Evolutionary conservation across 2,888 invertebrate species (phyloP).

Genomic region (Drosophila hamatofila): DNA sequence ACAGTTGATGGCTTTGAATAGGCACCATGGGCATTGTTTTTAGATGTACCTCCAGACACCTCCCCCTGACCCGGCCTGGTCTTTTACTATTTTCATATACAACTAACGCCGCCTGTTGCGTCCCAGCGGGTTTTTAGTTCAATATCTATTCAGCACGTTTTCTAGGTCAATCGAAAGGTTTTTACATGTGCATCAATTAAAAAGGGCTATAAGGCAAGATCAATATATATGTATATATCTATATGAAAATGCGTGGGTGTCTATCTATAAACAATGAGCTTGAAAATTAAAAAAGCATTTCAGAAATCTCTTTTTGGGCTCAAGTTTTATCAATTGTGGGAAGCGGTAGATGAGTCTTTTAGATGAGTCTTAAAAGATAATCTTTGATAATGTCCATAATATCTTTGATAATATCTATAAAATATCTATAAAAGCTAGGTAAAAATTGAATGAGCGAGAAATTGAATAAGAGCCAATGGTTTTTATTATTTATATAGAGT

Average conservation of each 20-base stretch:
- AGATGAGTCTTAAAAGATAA: too few species aligned
- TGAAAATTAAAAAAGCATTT: constrained; percentile 7
- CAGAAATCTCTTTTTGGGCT: background rate
- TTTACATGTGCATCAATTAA: constrained; percentile 72
- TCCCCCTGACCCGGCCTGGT: background rate
- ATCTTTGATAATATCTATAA: background rate
- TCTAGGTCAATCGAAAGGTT: constrained; percentile 60
- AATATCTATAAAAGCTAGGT: background rate
- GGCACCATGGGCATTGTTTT: constrained; percentile 59
- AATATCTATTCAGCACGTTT: constrained; percentile 56
- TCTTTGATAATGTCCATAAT: background rate
- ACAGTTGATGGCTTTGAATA: constrained; percentile 44
- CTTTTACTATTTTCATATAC: background rate
- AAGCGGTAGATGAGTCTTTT: background rate
- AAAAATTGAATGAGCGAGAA: background rate
- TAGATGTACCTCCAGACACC: constrained; percentile 14
- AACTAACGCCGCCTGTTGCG: constrained; percentile 68
- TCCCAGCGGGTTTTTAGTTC: constrained; percentile 65
- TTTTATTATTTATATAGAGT: too few species aligned
- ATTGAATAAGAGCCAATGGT: background rate
- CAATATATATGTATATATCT: background rate
- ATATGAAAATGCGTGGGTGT: constrained; percentile 5
- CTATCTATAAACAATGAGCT: background rate
- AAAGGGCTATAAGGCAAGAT: constrained; percentile 38
- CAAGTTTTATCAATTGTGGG: background rate